Percentiles rank a stretch among this genome's conserved stretches.
Conservation (phyloP, 2,113 vertebrate species). For the Mastomys coucha region DNA sequence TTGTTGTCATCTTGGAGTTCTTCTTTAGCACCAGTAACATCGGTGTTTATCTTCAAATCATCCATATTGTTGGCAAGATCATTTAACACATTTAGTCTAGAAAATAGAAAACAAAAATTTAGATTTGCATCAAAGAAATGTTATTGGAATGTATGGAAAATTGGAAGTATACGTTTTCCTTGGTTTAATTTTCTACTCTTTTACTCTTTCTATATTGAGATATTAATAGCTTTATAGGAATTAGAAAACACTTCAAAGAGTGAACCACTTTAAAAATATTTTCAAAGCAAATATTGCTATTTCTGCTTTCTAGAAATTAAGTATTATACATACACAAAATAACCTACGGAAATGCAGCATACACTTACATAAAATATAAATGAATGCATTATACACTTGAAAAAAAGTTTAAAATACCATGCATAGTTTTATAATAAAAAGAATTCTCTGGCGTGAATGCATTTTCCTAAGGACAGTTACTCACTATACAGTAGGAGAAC, state of each 20-base stretch:
- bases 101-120: slow-evolving; percentile 85
- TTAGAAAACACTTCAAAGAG: slow-evolving; percentile 42
- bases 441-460: background rate
- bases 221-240: slow-evolving; percentile 33
- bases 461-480: background rate
- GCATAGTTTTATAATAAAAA: slow-evolving; percentile 43
- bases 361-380: background rate
- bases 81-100: slow-evolving; percentile 90
- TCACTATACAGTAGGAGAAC: background rate
- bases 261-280: slow-evolving; percentile 48
- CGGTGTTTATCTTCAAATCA: slow-evolving; percentile 90
- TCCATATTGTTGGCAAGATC: slow-evolving; percentile 91
- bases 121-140: slow-evolving; percentile 73
- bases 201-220: slow-evolving; percentile 50
- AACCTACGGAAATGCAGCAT: background rate
- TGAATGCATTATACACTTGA: background rate
- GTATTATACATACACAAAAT: background rate
- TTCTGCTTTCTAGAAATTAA: background rate
- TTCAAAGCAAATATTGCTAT: slow-evolving; percentile 57
- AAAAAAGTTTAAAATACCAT: slow-evolving; percentile 15
- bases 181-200: slow-evolving; percentile 61
- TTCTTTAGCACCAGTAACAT: slow-evolving; percentile 92
- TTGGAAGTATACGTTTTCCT: slow-evolving; percentile 57
- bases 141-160: slow-evolving; percentile 48
- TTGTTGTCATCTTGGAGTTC: slow-evolving; percentile 89